Conservation (phyloP, 2,113 vertebrate genomes). For the Hippolais icterina region DNA sequence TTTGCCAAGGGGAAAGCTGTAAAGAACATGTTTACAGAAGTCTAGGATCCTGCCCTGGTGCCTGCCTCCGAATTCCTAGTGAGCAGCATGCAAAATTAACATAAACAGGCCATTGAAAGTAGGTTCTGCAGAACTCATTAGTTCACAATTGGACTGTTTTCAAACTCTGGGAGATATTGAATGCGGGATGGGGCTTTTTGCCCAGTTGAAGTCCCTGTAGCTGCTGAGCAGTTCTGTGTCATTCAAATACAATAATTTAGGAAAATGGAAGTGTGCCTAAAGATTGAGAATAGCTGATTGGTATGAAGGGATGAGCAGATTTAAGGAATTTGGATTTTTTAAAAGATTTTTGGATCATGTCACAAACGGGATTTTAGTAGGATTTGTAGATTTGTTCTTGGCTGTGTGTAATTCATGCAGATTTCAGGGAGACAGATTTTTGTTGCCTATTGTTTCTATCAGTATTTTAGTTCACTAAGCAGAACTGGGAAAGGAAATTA, state of each 20-base stretch:
- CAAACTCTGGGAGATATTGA: slow-evolving; percentile 22
- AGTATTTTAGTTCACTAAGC: not conserved
- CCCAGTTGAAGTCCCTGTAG: not conserved
- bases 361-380: not conserved
- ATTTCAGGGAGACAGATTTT: not conserved
- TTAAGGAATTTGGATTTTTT: slow-evolving; percentile 43
- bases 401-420: not conserved
- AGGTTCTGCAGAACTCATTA: slow-evolving; percentile 45
- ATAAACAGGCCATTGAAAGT: slow-evolving; percentile 41
- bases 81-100: slow-evolving; percentile 34
- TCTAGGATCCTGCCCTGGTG: not conserved
- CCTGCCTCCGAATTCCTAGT: slow-evolving; percentile 26
- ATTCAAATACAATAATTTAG: slow-evolving; percentile 22
- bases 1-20: slow-evolving; percentile 19
- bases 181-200: slow-evolving; percentile 6
- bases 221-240: not conserved
- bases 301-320: slow-evolving; percentile 7
- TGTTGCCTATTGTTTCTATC: not conserved
- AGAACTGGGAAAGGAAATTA: not conserved
- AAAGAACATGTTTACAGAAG: slow-evolving; percentile 37
- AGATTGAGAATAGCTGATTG: slow-evolving; percentile 30
- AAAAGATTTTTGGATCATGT: not conserved
- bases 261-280: slow-evolving; percentile 41
- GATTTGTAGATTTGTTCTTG: slow-evolving; percentile 15
- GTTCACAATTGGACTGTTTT: slow-evolving; percentile 45